A percentile compares a stretch with the other conserved stretches of the same genome.
Evolutionary conservation across 2,888 invertebrate species (phyloP).

Genomic region (Xestia ashworthii): DNA sequence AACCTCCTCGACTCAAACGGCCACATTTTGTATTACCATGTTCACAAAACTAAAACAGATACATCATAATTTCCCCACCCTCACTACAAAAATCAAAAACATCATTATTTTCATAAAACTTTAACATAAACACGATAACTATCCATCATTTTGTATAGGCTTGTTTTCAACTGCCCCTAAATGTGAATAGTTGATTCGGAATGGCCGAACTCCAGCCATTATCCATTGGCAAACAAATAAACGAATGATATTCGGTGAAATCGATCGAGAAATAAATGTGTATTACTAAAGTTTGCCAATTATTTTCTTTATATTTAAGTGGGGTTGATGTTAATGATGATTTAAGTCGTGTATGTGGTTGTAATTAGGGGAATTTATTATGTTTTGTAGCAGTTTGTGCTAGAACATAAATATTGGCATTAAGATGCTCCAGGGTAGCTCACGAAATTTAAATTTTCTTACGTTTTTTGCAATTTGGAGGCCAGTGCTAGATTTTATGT

Average conservation of each 20-base stretch:
- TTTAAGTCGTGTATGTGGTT: constrained; percentile 34
- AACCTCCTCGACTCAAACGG: too few species aligned
- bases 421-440: too few species aligned
- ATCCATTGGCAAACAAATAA: constrained; percentile 67
- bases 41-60: neutral
- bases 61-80: neutral
- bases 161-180: constrained; percentile 64
- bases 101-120: constrained; percentile 56
- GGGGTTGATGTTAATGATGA: constrained; percentile 52
- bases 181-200: constrained; percentile 69
- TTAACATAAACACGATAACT: constrained; percentile 64
- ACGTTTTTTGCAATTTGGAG: too few species aligned
- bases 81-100: constrained; percentile 43
- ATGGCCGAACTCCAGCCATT: constrained; percentile 65
- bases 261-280: constrained; percentile 65
- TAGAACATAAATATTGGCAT: neutral
- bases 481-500: too few species aligned
- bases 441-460: too few species aligned
- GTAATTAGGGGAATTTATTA: constrained; percentile 14
- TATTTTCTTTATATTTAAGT: constrained; percentile 63
- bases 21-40: neutral
- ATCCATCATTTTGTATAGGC: constrained; percentile 64
- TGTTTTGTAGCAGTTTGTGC: neutral
- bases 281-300: constrained; percentile 63
- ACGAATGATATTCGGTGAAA: constrained; percentile 65